Evolutionary conservation across 23 tunicate genomes (phyloP), one percentile per base, ranked within the genome.

Genomic region (Corella eumyota): DNA sequence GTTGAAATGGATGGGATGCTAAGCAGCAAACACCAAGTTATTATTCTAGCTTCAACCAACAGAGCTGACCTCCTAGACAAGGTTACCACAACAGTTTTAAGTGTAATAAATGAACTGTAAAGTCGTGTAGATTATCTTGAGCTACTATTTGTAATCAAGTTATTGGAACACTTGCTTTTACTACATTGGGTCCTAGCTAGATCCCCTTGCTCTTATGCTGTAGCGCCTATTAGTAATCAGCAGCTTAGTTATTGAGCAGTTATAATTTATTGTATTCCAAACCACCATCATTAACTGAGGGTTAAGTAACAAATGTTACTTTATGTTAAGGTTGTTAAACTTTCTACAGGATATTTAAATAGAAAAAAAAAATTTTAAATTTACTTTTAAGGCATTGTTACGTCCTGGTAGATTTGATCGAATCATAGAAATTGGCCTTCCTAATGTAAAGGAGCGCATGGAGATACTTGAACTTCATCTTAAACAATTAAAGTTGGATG

Each of bases 1-100:
- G 93, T 87, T 1, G 99, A 93, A 64, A 93, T 93, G 99, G 99
- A 93, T 73, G 99, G 99, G 6, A 84, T 93, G 80, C 36, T 84
- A 29, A 84, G 95, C 45, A 66, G 53, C 6, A 52, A 77, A 27
- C 90, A 84, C 45, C 68, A 80, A 44, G 95, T 93, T 26, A 68
- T 93, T 37, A 88, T 93, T 2, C 74, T 93, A 56, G 99, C 90
- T 30, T 76, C 99, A 1, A 93, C 99, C 13, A 93, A 93, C 69
- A 44, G 99, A 25, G 65, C 75, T 0, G 99, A 93, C 47, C 73
- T 88, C 23, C 68, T 93, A 6, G 99, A 93, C 58, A 69, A 72
- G 34, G 81, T 74, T 9, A 15, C 9, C 48, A 11, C 15, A 11
- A n/a, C n/a, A n/a, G n/a, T n/a, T n/a, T n/a, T n/a, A n/a, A n/a